Conservation (phyloP, 1,140 invertebrate genomes). For the Caerostris extrusa region DNA sequence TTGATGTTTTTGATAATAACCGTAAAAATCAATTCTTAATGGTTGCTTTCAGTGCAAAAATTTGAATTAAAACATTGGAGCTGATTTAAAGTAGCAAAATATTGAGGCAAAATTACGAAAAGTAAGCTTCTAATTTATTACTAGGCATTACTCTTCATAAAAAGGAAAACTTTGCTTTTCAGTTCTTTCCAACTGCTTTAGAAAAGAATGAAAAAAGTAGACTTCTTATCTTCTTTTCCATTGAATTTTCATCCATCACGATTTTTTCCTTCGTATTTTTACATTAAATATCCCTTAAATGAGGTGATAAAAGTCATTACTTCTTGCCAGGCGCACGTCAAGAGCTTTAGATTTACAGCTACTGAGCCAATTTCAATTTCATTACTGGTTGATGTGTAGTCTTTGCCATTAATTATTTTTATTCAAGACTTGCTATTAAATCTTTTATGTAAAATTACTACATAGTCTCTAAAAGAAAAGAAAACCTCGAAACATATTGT, state of each 20-base stretch:
- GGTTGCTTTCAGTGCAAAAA: not conserved
- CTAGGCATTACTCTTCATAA: constrained; percentile 58
- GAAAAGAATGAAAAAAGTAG: constrained; percentile 44
- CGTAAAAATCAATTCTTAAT: constrained; percentile 11
- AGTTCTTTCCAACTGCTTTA: not conserved
- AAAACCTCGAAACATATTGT: too few species aligned
- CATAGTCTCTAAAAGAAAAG: not conserved
- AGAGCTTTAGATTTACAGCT: constrained; percentile 55
- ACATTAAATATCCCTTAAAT: constrained; percentile 69
- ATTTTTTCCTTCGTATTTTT: constrained; percentile 25
- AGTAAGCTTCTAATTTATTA: constrained; percentile 68
- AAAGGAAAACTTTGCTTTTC: constrained; percentile 39
- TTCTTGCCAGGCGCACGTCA: constrained; percentile 52
- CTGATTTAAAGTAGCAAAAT: constrained; percentile 44
- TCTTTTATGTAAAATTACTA: constrained; percentile 12
- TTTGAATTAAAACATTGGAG: constrained; percentile 50
- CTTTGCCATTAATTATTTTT: constrained; percentile 33
- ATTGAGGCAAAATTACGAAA: constrained; percentile 24
- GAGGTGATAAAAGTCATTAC: constrained; percentile 73
- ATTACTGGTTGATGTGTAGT: constrained; percentile 6
- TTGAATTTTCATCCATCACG: constrained; percentile 56
- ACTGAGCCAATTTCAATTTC: constrained; percentile 38
- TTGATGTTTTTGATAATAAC: not conserved
- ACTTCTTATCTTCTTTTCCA: constrained; percentile 60
- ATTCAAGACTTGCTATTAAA: not conserved